Evolutionary conservation across 2,797 vertebrate genomes (phyloP).

Genomic region (Sylvilagus floridanus): DNA sequence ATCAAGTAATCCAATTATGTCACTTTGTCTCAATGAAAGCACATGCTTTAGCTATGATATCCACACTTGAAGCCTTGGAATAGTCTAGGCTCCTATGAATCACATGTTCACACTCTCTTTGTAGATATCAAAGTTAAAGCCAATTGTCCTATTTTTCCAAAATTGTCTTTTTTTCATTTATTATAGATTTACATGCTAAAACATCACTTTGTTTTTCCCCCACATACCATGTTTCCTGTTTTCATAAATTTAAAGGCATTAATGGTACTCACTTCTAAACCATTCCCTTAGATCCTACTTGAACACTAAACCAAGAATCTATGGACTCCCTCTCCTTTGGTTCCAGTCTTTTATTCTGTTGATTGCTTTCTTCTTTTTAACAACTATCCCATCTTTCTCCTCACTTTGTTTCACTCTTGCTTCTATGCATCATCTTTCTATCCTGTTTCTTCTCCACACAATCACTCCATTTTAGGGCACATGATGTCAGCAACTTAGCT

Average conservation of each 20-base stretch:
- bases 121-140: background rate
- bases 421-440: background rate
- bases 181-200: constrained; percentile 26
- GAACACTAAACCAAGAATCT: background rate
- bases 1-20: background rate
- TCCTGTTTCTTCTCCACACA: background rate
- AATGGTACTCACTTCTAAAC: background rate
- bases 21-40: constrained; percentile 9
- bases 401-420: constrained; percentile 21
- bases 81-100: background rate
- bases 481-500: background rate
- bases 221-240: background rate
- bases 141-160: background rate
- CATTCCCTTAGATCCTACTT: constrained; percentile 6
- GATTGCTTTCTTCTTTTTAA: background rate
- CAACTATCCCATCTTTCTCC: background rate
- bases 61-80: background rate
- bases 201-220: background rate
- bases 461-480: background rate
- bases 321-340: background rate
- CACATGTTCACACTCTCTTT: background rate
- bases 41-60: background rate
- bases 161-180: background rate
- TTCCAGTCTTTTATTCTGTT: background rate
- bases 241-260: constrained; percentile 9